phyloP scores from a whole-genome alignment of 2,113 vertebrate species.

The Athene cunicularia region DNA sequence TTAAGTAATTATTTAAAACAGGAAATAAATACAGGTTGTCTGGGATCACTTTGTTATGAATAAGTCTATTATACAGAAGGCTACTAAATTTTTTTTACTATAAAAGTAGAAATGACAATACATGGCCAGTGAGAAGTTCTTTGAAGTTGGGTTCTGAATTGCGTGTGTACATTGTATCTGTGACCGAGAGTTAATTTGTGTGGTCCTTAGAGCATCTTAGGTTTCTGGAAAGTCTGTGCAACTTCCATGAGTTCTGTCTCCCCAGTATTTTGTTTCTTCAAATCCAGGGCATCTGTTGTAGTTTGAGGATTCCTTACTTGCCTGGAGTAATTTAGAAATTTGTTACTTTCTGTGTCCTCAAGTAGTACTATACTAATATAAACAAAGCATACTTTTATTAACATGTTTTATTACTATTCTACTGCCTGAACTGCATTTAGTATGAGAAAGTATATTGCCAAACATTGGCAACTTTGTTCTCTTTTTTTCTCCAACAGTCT shows the following conservation, averaged over 20 bases:
- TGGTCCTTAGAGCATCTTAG: neutral
- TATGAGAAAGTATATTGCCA: neutral
- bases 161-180: neutral
- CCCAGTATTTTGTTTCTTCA: neutral
- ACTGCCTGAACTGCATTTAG: neutral
- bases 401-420: neutral
- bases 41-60: neutral
- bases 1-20: neutral
- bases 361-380: neutral
- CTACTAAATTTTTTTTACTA: neutral
- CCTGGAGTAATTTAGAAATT: neutral
- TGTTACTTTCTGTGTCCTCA: neutral
- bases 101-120: neutral
- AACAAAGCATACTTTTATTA: neutral
- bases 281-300: neutral
- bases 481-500: neutral
- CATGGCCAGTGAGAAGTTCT: neutral
- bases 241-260: neutral
- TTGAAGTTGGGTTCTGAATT: neutral
- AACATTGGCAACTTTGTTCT: neutral
- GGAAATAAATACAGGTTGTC: neutral
- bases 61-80: neutral
- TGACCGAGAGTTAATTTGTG: neutral
- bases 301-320: neutral
- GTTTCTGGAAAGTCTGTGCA: neutral